Evolutionary conservation across 2,797 vertebrate genomes (phyloP).

Genomic region (Dermochelys coriacea): DNA sequence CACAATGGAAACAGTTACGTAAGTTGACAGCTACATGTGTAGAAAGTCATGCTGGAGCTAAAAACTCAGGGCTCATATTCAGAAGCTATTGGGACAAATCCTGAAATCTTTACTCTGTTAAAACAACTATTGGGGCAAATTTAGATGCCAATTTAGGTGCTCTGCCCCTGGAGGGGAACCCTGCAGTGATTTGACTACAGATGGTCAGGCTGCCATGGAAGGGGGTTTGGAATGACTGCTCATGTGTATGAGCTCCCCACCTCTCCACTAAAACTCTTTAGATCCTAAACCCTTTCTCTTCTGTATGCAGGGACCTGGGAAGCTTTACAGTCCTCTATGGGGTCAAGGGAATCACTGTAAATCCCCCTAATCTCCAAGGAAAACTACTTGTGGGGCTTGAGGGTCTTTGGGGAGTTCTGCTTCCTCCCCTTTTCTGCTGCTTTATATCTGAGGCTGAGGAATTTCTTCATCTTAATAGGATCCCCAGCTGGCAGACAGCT

Average conservation of each 20-base stretch:
- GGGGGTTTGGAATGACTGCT: background rate
- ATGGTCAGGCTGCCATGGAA: background rate
- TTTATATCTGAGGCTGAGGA: background rate
- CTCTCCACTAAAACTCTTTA: background rate
- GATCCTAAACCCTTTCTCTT: background rate
- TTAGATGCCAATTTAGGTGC: background rate
- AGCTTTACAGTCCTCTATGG: background rate
- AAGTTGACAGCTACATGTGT: background rate
- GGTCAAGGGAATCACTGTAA: background rate
- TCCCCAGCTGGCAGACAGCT: background rate
- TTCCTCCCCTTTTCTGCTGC: background rate
- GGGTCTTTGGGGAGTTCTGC: background rate
- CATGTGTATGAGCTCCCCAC: background rate
- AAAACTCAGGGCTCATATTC: background rate
- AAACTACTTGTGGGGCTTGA: background rate
- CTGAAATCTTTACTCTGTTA: background rate
- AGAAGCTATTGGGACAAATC: background rate
- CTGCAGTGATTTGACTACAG: background rate
- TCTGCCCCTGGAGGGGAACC: background rate
- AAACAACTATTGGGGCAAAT: background rate
- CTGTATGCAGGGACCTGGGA: background rate
- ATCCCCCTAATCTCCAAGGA: background rate
- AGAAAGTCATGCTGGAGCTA: background rate
- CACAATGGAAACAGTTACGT: background rate
- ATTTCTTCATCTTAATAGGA: background rate